Percentiles rank a stretch among this genome's conserved stretches.
These are phyloP conservation scores for Didymodactylos carnosus DNA, from an alignment of 2,888 invertebrate genomes.

Conservation along the genomic window DNA sequence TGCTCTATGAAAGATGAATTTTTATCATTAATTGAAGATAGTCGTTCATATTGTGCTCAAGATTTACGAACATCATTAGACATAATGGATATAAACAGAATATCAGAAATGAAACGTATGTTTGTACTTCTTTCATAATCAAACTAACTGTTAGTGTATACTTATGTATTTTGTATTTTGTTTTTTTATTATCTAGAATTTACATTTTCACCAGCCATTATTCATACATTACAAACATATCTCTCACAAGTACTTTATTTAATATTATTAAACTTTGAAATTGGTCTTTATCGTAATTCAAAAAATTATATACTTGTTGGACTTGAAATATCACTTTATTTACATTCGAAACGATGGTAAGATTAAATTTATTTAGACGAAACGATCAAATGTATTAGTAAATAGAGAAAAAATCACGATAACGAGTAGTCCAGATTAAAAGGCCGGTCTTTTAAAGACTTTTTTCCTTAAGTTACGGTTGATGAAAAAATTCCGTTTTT, in stretches of 20 bases:
- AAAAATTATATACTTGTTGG: neutral
- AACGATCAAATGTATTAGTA: too few species aligned
- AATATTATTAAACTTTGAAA: neutral
- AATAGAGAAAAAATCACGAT: too few species aligned
- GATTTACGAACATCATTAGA: neutral
- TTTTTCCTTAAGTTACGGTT: too few species aligned
- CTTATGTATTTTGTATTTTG: too few species aligned
- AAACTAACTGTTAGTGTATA: too few species aligned
- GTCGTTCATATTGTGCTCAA: neutral
- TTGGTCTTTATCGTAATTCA: neutral
- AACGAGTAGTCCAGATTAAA: too few species aligned
- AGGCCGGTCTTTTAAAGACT: too few species aligned
- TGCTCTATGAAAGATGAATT: too few species aligned
- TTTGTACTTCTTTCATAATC: too few species aligned
- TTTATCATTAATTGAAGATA: neutral
- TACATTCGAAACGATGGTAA: neutral
- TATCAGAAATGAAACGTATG: neutral
- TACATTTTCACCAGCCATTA: neutral
- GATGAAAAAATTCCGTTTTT: too few species aligned
- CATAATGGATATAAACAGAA: neutral
- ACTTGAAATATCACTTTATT: neutral
- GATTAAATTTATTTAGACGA: too few species aligned
- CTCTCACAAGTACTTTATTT: neutral
- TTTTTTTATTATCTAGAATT: neutral
- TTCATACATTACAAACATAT: neutral